Percentiles rank a stretch among this genome's conserved stretches.
phyloP scores from a whole-genome alignment of 2,113 vertebrate species.

The Nibea coibor region DNA sequence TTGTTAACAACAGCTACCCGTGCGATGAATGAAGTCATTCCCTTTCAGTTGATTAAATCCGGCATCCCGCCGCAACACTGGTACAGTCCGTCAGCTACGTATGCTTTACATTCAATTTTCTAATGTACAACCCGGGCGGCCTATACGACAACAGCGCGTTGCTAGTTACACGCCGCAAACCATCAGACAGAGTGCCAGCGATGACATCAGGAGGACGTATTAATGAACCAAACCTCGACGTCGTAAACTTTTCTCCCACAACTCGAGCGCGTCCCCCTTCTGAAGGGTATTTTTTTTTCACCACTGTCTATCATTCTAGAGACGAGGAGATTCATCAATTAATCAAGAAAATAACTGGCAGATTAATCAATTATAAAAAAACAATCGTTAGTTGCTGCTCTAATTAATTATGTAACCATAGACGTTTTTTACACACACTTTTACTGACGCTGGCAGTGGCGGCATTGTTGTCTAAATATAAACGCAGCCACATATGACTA shows the following conservation, averaged over 20 bases:
- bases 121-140: too few species aligned
- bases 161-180: too few species aligned
- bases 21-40: too few species aligned
- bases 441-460: conserved; percentile 32
- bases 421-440: conserved; percentile 26
- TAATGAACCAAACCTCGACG: neutral
- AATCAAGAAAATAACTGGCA: conserved; percentile 36
- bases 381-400: conserved; percentile 45
- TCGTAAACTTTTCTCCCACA: neutral
- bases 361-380: conserved; percentile 48
- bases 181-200: too few species aligned
- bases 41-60: too few species aligned
- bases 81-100: too few species aligned
- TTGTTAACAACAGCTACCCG: too few species aligned
- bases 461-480: conserved; percentile 55
- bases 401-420: conserved; percentile 56
- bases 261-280: conserved; percentile 17
- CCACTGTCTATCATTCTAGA: conserved; percentile 24
- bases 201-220: too few species aligned
- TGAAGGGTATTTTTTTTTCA: conserved; percentile 16
- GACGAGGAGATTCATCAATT: conserved; percentile 37
- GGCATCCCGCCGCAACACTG: too few species aligned
- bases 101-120: too few species aligned
- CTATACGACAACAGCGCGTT: too few species aligned
- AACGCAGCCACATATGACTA: conserved; percentile 59